These are phyloP conservation scores for Rhinopomastus cyanomelas DNA, from an alignment of 2,113 vertebrate species.

Conservation along the genomic window DNA sequence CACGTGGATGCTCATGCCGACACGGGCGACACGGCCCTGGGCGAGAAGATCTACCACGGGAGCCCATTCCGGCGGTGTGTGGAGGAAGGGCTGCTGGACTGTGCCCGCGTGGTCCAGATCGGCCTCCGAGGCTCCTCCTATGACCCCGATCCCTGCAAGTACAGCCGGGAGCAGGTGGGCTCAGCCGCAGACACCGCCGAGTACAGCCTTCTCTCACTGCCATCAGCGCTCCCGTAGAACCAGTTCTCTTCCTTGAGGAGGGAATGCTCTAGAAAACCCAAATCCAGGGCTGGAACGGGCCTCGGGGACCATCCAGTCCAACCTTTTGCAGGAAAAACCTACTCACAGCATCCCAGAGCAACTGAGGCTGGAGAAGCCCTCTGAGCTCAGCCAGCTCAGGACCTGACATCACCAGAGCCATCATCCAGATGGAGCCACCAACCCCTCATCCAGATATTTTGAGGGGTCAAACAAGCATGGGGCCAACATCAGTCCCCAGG, in stretches of 20 bases:
- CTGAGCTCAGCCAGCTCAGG: too few species aligned
- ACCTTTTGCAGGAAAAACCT: not conserved
- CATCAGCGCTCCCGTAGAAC: accelerated
- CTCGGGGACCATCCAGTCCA: not conserved
- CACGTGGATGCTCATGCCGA: slow-evolving; percentile 92
- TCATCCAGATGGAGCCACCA: too few species aligned
- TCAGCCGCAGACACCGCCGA: accelerated
- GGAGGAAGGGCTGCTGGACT: slow-evolving; percentile 90
- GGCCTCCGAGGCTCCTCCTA: slow-evolving; percentile 86
- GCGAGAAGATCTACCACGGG: slow-evolving; percentile 88
- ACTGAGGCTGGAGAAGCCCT: too few species aligned
- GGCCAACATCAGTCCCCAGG: too few species aligned
- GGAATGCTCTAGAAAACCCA: too few species aligned
- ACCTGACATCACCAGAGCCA: too few species aligned
- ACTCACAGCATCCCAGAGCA: too few species aligned
- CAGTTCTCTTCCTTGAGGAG: not conserved
- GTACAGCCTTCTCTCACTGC: accelerated
- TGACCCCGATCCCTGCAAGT: slow-evolving; percentile 78
- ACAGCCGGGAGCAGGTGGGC: slow-evolving; percentile 84
- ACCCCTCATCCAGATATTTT: not conserved
- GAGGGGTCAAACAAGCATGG: too few species aligned
- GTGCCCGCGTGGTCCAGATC: slow-evolving; percentile 87
- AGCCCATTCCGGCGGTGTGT: slow-evolving; percentile 88
- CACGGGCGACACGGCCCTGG: slow-evolving; percentile 79
- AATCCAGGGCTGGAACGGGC: not conserved